A percentile compares a stretch with the other conserved stretches of the same genome.
Evolutionary conservation across 2,888 invertebrate species (phyloP).

Genomic region (Limnephilus lunatus): DNA sequence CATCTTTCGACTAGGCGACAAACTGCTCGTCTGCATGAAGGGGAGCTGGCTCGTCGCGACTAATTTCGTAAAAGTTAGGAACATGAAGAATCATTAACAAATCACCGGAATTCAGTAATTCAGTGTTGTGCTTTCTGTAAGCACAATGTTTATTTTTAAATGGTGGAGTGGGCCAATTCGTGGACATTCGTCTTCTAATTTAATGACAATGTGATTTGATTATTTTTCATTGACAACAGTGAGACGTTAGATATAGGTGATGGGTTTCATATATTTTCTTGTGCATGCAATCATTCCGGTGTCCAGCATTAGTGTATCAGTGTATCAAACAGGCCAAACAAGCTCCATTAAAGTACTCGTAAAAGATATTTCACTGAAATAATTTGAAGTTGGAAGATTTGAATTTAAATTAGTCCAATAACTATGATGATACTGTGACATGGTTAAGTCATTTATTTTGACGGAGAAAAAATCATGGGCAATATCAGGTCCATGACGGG

Average conservation of each 20-base stretch:
- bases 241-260: not conserved
- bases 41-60: no score
- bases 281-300: not conserved
- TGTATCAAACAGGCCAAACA: no score
- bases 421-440: not conserved
- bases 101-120: no score
- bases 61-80: not conserved
- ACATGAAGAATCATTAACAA: not conserved
- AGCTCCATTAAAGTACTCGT: not conserved
- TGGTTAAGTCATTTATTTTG: not conserved
- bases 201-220: not conserved
- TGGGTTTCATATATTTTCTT: no score
- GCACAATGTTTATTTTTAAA: not conserved
- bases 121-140: no score
- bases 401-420: not conserved
- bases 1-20: not conserved
- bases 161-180: not conserved
- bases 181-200: not conserved
- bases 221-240: not conserved
- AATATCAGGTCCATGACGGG: conserved; percentile 18
- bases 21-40: not conserved
- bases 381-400: not conserved
- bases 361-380: not conserved
- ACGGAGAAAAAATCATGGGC: not conserved
- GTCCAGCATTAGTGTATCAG: not conserved